These are phyloP conservation scores for Meteorus colon DNA, from an alignment of 2,888 invertebrate genomes.

Conservation along the genomic window DNA sequence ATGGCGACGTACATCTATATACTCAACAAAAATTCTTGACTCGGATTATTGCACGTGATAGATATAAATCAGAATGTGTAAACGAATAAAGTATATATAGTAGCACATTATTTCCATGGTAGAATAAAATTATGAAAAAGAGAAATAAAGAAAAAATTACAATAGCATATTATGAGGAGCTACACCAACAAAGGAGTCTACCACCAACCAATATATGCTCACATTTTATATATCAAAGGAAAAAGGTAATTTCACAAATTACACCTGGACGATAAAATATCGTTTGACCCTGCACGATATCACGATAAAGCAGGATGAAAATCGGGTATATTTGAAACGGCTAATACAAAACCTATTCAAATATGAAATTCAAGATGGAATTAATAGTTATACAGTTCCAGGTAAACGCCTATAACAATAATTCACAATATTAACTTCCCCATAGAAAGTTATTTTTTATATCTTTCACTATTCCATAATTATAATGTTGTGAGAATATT, in stretches of 20 bases:
- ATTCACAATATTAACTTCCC: too few species aligned
- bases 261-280: neutral
- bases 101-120: neutral
- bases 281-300: neutral
- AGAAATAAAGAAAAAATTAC: slow-evolving; percentile 23
- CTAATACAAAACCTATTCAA: too few species aligned
- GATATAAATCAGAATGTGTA: neutral
- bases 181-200: neutral
- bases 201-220: neutral
- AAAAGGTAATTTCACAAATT: slow-evolving; percentile 24
- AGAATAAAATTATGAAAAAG: neutral
- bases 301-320: neutral
- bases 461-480: too few species aligned
- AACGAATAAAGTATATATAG: neutral
- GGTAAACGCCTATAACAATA: too few species aligned
- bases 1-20: neutral
- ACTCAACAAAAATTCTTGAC: slow-evolving; percentile 1
- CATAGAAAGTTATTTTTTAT: too few species aligned
- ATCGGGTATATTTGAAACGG: neutral
- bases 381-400: too few species aligned
- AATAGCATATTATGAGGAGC: neutral
- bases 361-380: too few species aligned
- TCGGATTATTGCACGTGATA: neutral
- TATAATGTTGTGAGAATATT: too few species aligned
- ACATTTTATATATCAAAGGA: slow-evolving; percentile 12